Evolutionary conservation across 2,888 invertebrate genomes (phyloP), one percentile per base, ranked within the genome.

Genomic region (Coecobrya sp.): DNA sequence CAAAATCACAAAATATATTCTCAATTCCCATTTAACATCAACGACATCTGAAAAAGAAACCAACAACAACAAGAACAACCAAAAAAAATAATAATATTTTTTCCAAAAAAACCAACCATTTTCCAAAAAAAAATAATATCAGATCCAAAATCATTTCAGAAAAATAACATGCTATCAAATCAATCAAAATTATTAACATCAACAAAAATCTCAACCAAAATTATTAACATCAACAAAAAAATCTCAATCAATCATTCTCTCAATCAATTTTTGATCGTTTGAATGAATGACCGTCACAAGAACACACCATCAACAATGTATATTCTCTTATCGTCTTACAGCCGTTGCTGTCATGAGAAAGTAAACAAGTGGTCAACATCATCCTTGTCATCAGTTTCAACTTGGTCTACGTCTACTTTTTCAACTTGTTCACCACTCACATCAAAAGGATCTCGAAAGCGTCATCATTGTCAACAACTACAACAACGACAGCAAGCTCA

Each of bases 311-410:
- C 93, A 88, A 92, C 93, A 91, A 89, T 92, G 84, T 92, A 91
- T 93, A 82, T 93, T 92, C 91, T 93, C 88, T 93, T 92, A 85
- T 92, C 91, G 92, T 68, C 92, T 93, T 93, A 93, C 92, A 93
- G 93, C 93, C 93, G 93, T 93, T 93, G 93, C 93, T 93, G 93
- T 93, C 93, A 92, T 93, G 93, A 93, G 93, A 93, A 92, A 93
- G 92, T 93, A 93, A 93, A 93, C 92, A 92, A 65, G 91, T 90
- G 89, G 73, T 82, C 59, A 86, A 76, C 93, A 93, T 93, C 92
- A 85, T 91, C 49, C 52, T 92, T 36, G 27, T 92, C 88, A 79
- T 82, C 89, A 45, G 65, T 68, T 68, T 55, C 73, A 86, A 73
- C 55, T 52, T 86, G 73, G 73, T 73, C 25, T 85, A 76, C 91